Base-by-base conservation (phyloP, 2,113 vertebrate genomes). In the Leucoraja erinaceus region DNA sequence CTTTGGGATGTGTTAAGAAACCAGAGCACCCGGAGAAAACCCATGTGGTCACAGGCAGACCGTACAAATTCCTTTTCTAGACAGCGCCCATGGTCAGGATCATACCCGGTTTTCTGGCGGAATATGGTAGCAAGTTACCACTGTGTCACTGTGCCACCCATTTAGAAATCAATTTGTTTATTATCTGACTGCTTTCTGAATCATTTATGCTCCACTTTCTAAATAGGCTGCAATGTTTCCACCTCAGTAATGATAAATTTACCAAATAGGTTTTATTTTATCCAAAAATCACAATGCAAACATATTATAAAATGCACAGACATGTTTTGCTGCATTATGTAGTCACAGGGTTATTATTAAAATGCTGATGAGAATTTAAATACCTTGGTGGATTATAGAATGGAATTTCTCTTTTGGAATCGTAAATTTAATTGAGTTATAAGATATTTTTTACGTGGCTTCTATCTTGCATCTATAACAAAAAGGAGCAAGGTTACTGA, bases 111-210 rank as follows among this genome's bases (percentile, higher is more conserved):
- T 47, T 3, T 47, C 38, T 47, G 38, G 38, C 38, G 38, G n/a
- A n/a, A n/a, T n/a, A n/a, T n/a, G n/a, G n/a, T n/a, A n/a, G n/a
- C 38, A 47, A 47, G 38, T 47, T 47, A 47, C 38, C 38, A 47
- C 38, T 47, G 5, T 63, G 5, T 63, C 5, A 63, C 61, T 63
- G 63, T 66, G 63, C 63, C 63, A 66, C 63, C 0, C 5, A 83
- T 25, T 83, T 83, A 83, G 54, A 83, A 83, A 83, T 83, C 54
- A 83, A 56, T 47, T 83, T 83, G 54, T 83, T 56, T 83, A 10
- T 56, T 83, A 83, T 83, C 47, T 56, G 79, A 47, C 16, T 25
- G 38, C 78, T 54, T 81, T 54, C 4, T 81, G 78, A 81, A 54
- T 22, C 38, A 54, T 28, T 83, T 18, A 83, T 59, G 56, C 22